Evolutionary conservation across 2,797 vertebrate species (phyloP), one percentile per base, ranked within the genome.

Genomic region (Acanthurus leucopareius): DNA sequence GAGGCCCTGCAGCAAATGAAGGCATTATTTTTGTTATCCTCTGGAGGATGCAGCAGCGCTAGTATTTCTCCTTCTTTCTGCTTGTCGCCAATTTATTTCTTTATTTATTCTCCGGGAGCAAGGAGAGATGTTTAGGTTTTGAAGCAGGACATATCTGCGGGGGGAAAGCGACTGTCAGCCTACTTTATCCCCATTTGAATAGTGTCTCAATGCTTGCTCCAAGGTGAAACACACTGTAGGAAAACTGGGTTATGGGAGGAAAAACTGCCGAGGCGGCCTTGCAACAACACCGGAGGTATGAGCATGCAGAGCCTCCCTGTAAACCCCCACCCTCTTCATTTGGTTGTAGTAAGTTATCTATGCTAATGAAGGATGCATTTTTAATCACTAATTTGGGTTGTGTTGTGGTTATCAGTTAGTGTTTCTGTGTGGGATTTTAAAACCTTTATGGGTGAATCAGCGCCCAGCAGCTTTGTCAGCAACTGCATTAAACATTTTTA

Each of bases 1-100:
- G 82, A 93, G 92, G 89, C 91, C 93, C 86, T 66, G 90, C 89
- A 93, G 94, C 90, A 94, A 95, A 94, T 95, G 88, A 94, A 94
- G 92, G 91, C 94, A 95, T 96, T 94, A 95, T 95, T 95, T 94
- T 95, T 95, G 89, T 93, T 93, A 92, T 93, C 93, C 95, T 94
- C 92, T 6, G 69, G 92, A 93, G 93, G 90, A 91, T 87, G 89
- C 79, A 77, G 89, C 88, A 76, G 88, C 74, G 72, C 87, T 75
- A 86, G 90, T 92, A 93, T 94, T 94, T 94, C 91, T 95, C 93
- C 89, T 90, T 87, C 85, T 90, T 90, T 80, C 75, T 82, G 78
- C 88, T 87, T 89, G 91, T 91, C 85, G 86, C 85, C 75, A 58
- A 87, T 90, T 93, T 92, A 91, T 94, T 93, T 93, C 75, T 93